Conservation (phyloP, 2,888 invertebrate genomes). For the Leptinotarsa rubiginosa region DNA sequence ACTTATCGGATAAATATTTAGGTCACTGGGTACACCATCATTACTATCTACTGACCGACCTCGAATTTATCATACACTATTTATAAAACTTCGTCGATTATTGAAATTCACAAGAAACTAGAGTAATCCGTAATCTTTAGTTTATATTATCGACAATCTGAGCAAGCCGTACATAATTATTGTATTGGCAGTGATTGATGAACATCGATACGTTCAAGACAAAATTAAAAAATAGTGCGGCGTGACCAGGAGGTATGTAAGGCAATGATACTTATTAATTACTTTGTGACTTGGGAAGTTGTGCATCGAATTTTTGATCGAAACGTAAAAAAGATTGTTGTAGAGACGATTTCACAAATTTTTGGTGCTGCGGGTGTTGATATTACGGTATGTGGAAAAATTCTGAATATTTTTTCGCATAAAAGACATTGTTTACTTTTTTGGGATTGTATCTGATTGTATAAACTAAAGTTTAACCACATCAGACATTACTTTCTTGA, state of each 20-base stretch:
- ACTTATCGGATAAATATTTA: not conserved
- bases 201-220: too few relatives aligned
- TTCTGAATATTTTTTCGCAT: too few relatives aligned
- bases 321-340: too few relatives aligned
- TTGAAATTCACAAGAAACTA: slow-evolving; percentile 1
- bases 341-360: too few relatives aligned
- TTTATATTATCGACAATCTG: not conserved
- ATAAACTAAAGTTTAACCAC: too few relatives aligned
- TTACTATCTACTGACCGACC: not conserved
- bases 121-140: slow-evolving; percentile 1
- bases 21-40: not conserved
- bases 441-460: too few relatives aligned
- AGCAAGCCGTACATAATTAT: not conserved
- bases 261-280: not conserved
- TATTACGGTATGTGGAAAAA: too few relatives aligned
- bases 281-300: too few relatives aligned
- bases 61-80: slow-evolving; percentile 9
- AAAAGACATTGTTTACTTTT: too few relatives aligned
- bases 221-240: not conserved
- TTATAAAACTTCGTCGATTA: slow-evolving; percentile 14
- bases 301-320: too few relatives aligned
- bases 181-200: not conserved
- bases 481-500: too few relatives aligned
- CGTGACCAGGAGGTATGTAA: not conserved
- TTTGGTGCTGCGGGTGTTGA: too few relatives aligned